These are phyloP conservation scores for Hypena proboscidalis DNA, from an alignment of 2,888 invertebrate genomes.

Conservation along the genomic window DNA sequence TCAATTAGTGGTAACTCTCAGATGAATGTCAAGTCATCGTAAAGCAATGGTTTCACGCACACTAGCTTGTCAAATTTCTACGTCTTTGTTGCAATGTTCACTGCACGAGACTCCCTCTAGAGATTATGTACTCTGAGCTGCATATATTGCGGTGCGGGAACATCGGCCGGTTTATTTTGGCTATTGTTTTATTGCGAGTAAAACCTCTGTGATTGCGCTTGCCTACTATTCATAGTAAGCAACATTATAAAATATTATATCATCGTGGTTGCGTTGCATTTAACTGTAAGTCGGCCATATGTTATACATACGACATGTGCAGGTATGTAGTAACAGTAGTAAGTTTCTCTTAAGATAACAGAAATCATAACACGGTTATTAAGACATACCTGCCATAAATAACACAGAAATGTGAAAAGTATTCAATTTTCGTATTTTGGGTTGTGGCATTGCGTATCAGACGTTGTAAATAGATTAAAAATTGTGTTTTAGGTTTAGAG, in stretches of 20 bases:
- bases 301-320: constrained; percentile 14
- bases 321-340: constrained; percentile 25
- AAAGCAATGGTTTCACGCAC: no score
- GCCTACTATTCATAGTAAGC: neutral
- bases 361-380: constrained; percentile 12
- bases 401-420: constrained; percentile 4
- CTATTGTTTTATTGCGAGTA: neutral
- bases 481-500: no score
- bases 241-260: constrained; percentile 18
- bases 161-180: neutral
- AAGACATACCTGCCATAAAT: constrained; percentile 2
- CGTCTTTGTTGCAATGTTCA: no score
- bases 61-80: no score
- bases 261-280: constrained; percentile 19
- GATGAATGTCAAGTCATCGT: no score
- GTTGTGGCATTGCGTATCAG: no score
- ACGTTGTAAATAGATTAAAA: no score
- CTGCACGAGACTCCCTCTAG: no score
- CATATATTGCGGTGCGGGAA: constrained; percentile 2
- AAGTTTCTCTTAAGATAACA: constrained; percentile 41
- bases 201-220: neutral
- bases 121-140: no score
- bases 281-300: constrained; percentile 33
- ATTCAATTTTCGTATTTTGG: no score
- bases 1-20: no score